phyloP scores from a whole-genome alignment of 2,888 invertebrate species.

The Mesochorus sp. region DNA sequence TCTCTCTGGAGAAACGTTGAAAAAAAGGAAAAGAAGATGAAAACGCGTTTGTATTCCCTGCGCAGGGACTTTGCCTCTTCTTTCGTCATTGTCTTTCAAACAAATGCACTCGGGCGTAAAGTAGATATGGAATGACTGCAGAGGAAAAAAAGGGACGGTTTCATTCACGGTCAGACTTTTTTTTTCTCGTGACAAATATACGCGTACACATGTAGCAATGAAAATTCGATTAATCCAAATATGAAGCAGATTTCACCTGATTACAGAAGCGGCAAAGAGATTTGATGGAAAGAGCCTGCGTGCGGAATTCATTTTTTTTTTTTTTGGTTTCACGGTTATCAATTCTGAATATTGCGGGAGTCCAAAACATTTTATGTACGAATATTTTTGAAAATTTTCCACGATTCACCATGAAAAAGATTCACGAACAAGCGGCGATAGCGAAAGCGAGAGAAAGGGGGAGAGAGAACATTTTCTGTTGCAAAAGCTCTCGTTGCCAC shows the following conservation, averaged over 20 bases:
- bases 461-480: neutral
- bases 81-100: neutral
- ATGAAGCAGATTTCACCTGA: conserved; percentile 58
- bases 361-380: conserved; percentile 41
- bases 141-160: conserved; percentile 14
- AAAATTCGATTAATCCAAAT: conserved; percentile 54
- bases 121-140: conserved; percentile 28
- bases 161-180: conserved; percentile 34
- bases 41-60: too few species aligned
- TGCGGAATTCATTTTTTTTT: too few species aligned
- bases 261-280: conserved; percentile 35
- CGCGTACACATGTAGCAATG: conserved; percentile 10
- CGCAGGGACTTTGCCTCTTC: neutral
- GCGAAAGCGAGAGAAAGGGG: neutral
- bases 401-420: conserved; percentile 35
- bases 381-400: conserved; percentile 50
- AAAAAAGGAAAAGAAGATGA: neutral
- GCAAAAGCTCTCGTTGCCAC: conserved; percentile 35
- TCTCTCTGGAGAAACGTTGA: neutral
- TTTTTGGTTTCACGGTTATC: conserved; percentile 64
- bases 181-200: conserved; percentile 11
- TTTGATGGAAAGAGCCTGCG: conserved; percentile 9
- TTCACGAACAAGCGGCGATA: conserved; percentile 20
- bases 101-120: conserved; percentile 33
- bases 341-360: conserved; percentile 57